Conservation (phyloP, 2,113 vertebrate species). For the Corynorhinus townsendii region DNA sequence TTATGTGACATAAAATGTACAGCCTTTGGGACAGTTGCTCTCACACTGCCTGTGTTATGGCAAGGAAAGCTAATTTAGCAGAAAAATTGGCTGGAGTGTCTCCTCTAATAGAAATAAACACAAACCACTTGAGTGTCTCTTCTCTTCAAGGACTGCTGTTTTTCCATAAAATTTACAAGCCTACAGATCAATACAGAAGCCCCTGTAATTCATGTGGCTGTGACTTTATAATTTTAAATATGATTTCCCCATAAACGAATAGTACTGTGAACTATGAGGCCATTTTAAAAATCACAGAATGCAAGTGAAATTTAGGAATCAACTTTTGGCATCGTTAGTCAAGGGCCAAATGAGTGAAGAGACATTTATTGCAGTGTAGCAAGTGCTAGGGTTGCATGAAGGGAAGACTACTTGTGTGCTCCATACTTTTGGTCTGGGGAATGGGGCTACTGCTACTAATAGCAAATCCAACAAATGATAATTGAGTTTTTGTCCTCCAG, state of each 20-base stretch:
- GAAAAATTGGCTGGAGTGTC: conserved; percentile 66
- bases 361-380: background rate
- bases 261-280: background rate
- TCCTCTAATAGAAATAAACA: conserved; percentile 69
- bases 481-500: background rate
- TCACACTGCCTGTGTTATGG: conserved; percentile 48
- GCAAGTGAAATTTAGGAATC: conserved; percentile 40
- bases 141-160: conserved; percentile 62
- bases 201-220: conserved; percentile 25
- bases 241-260: conserved; percentile 27
- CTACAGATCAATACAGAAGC: conserved; percentile 42
- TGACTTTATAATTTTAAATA: conserved; percentile 52
- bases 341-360: background rate
- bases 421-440: background rate
- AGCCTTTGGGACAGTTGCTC: conserved; percentile 64
- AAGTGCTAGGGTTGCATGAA: background rate
- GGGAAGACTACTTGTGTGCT: background rate
- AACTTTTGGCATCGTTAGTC: background rate
- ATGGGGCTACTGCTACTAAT: background rate
- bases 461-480: background rate
- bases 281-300: conserved; percentile 46
- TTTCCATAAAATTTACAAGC: conserved; percentile 58
- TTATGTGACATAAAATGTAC: conserved; percentile 62
- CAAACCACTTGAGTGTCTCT: conserved; percentile 58
- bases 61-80: conserved; percentile 68